These are phyloP conservation scores for Zaprionus lineosus DNA, from an alignment of 2,888 invertebrate genomes.

Conservation along the genomic window DNA sequence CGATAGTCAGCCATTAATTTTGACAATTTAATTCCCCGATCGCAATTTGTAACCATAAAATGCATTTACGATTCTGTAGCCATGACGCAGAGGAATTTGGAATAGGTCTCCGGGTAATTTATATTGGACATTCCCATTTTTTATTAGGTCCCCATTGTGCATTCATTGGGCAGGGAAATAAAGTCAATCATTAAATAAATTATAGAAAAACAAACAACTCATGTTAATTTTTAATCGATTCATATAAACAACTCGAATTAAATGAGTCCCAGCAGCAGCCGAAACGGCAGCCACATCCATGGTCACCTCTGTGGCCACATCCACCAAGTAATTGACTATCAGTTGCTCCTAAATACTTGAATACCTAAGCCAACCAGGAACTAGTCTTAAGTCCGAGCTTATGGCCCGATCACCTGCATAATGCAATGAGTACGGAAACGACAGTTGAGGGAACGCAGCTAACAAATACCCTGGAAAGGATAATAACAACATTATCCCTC, in stretches of 20 bases:
- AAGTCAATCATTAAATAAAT: constrained; percentile 42
- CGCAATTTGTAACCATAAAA: constrained; percentile 41
- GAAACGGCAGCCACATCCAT: too few relatives aligned
- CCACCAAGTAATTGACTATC: constrained; percentile 57
- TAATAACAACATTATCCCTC: too few relatives aligned
- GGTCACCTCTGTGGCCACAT: too few relatives aligned
- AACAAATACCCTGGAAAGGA: not conserved
- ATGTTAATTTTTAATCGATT: constrained; percentile 40
- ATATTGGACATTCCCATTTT: constrained; percentile 29
- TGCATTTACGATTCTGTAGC: constrained; percentile 10
- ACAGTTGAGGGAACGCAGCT: not conserved
- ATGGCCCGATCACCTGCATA: constrained; percentile 41
- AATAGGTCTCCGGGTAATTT: constrained; percentile 38
- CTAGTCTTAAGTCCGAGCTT: constrained; percentile 31
- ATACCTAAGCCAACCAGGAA: constrained; percentile 28
- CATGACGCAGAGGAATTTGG: constrained; percentile 27
- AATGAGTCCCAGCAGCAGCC: constrained; percentile 28
- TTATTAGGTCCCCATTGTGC: constrained; percentile 20
- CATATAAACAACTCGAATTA: constrained; percentile 7
- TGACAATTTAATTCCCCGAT: constrained; percentile 42
- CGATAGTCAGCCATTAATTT: constrained; percentile 2
- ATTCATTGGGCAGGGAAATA: constrained; percentile 20
- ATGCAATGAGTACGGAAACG: constrained; percentile 19
- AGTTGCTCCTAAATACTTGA: constrained; percentile 35
- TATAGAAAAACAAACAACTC: constrained; percentile 18